Percentiles rank a stretch among this genome's conserved stretches.
Evolutionary conservation across 2,113 vertebrate species (phyloP).

Genomic region (Saguinus midas): DNA sequence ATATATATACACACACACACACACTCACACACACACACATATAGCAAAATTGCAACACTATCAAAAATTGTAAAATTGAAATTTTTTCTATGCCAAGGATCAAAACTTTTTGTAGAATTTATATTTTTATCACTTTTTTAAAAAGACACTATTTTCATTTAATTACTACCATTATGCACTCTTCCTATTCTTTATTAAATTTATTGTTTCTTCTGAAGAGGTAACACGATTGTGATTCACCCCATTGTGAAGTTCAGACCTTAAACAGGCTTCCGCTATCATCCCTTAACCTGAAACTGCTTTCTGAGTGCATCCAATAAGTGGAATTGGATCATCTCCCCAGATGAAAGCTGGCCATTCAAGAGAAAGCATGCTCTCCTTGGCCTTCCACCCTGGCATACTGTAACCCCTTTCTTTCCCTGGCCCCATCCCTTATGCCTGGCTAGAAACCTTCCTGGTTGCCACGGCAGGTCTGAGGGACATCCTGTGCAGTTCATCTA

Average conservation of each 20-base stretch:
- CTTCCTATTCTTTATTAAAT: background rate
- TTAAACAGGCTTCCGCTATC: background rate
- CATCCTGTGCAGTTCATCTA: background rate
- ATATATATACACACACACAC: too few species aligned
- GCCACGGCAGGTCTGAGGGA: background rate
- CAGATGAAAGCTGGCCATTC: background rate
- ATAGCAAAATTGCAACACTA: background rate
- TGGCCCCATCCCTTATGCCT: background rate
- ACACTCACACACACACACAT: too few species aligned
- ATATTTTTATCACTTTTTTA: background rate
- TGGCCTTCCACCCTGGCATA: background rate
- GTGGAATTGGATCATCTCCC: background rate
- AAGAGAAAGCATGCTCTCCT: background rate
- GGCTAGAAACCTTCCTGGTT: background rate
- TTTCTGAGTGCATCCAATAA: background rate
- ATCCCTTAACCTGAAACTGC: background rate
- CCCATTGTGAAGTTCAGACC: background rate
- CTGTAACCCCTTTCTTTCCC: background rate
- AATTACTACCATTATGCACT: background rate
- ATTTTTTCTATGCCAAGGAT: background rate
- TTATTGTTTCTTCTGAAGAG: background rate
- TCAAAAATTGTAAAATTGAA: background rate
- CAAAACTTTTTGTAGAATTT: background rate
- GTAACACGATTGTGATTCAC: background rate
- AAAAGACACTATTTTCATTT: background rate